Percentiles rank a stretch among this genome's conserved stretches.
phyloP scores from a whole-genome alignment of 2,113 vertebrate species.

The Elachura formosa region DNA sequence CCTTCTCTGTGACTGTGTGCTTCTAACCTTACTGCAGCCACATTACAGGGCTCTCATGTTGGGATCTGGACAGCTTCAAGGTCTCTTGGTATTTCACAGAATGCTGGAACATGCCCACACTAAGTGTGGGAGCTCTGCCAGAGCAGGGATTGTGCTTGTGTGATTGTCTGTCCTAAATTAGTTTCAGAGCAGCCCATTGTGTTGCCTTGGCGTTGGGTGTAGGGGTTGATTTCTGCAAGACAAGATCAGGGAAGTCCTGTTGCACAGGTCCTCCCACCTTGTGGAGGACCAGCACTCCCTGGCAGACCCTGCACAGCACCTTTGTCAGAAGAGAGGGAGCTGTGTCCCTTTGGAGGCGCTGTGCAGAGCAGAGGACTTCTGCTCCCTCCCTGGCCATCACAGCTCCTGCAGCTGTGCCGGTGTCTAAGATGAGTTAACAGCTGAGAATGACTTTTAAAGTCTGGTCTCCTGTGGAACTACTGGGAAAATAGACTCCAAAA shows the following conservation, averaged over 20 bases:
- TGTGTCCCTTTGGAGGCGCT: background rate
- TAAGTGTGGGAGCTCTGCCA: rapidly evolving
- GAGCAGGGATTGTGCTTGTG: background rate
- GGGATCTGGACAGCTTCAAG: background rate
- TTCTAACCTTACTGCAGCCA: background rate
- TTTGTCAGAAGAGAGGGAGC: background rate
- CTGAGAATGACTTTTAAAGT: background rate
- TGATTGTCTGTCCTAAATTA: background rate
- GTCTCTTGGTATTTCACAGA: background rate
- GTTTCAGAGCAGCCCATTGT: background rate
- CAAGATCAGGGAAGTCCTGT: background rate
- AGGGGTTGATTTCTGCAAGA: background rate
- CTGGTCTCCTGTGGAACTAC: background rate
- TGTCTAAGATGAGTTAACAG: background rate
- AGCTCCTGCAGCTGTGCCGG: background rate
- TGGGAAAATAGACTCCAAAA: background rate
- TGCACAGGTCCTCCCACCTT: background rate
- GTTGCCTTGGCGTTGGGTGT: background rate
- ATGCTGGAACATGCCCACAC: background rate
- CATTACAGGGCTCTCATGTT: background rate
- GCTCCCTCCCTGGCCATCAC: background rate
- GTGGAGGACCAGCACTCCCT: background rate
- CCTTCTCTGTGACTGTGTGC: background rate
- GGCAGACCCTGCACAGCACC: background rate
- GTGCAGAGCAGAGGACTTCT: background rate